These are phyloP conservation scores for Otolemur garnettii DNA, from an alignment of 2,113 vertebrate genomes.

Conservation along the genomic window DNA sequence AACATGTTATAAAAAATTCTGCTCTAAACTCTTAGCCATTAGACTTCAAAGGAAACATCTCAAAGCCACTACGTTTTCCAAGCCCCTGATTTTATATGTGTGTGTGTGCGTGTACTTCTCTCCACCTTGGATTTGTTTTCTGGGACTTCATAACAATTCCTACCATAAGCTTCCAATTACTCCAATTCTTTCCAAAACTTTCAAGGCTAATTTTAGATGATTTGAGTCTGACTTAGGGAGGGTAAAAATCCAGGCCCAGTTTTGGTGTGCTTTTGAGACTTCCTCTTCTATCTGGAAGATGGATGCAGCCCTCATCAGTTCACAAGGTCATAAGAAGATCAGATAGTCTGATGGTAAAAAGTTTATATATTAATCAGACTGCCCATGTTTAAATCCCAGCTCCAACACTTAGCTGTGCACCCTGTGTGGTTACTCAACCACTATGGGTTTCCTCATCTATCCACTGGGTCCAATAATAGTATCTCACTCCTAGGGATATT, in stretches of 20 bases:
- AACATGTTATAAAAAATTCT: not conserved
- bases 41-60: conserved; percentile 48
- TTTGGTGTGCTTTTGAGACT: not conserved
- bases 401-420: not conserved
- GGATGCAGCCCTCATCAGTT: not conserved
- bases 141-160: not conserved
- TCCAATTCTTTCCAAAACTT: not conserved
- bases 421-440: not conserved
- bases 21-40: not conserved
- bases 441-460: not conserved
- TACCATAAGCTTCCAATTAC: not conserved
- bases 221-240: not conserved
- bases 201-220: not conserved
- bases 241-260: not conserved
- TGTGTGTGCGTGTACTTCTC: not conserved
- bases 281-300: not conserved
- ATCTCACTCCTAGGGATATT: not conserved
- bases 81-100: not conserved
- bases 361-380: not conserved
- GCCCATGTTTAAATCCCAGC: not conserved
- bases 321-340: not conserved
- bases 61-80: conserved; percentile 13
- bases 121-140: not conserved
- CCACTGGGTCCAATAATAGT: not conserved
- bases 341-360: not conserved